Evolutionary conservation across 1,140 invertebrate species (phyloP).

Genomic region (Drosophila lacteicornis): DNA sequence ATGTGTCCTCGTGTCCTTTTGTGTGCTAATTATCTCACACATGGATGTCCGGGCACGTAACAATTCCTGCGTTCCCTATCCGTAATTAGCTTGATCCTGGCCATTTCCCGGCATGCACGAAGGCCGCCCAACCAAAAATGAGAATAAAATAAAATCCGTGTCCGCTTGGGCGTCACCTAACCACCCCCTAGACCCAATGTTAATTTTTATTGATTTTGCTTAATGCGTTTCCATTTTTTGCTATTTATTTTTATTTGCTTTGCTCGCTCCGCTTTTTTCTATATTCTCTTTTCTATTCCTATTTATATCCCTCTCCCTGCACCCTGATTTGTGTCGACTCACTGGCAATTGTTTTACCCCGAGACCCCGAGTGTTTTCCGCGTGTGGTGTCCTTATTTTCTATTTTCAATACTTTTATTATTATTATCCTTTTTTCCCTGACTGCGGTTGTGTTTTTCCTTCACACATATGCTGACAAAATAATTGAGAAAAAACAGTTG

Average conservation of each 20-base stretch:
- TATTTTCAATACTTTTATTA: constrained; percentile 64
- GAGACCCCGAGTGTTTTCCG: not conserved
- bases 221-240: constrained; percentile 76
- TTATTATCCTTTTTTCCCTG: constrained; percentile 70
- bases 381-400: constrained; percentile 11
- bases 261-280: constrained; percentile 34
- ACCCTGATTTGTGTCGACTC: constrained; percentile 67
- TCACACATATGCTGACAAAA: constrained; percentile 81
- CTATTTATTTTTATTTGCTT: constrained; percentile 79
- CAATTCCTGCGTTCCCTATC: constrained; percentile 17
- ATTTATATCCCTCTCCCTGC: constrained; percentile 29
- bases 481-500: constrained; percentile 69
- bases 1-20: constrained; percentile 25
- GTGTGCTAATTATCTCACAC: constrained; percentile 65
- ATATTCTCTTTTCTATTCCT: constrained; percentile 31
- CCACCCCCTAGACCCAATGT: constrained; percentile 48
- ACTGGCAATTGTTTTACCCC: constrained; percentile 74
- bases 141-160: not conserved
- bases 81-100: constrained; percentile 58
- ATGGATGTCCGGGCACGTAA: constrained; percentile 61
- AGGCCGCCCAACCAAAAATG: constrained; percentile 6
- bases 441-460: constrained; percentile 67
- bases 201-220: constrained; percentile 82
- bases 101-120: constrained; percentile 58
- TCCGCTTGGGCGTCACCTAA: not conserved